Evolutionary conservation across 2,888 invertebrate species (phyloP), one percentile per base, ranked within the genome.

Genomic region (Gibbula magus): DNA sequence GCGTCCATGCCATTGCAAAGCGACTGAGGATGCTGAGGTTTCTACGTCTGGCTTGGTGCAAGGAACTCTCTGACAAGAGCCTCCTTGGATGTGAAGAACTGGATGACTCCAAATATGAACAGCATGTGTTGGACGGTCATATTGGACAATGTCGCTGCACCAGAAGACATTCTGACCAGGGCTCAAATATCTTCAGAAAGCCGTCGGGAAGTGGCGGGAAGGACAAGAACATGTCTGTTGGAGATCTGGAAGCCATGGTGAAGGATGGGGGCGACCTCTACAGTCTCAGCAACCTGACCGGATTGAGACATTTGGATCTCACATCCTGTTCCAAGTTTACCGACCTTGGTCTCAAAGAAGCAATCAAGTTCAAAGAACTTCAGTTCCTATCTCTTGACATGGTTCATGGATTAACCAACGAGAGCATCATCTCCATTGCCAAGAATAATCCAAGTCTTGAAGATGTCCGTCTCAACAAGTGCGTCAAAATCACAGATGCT

Each of bases 261-360:
- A 78, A 84, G 56, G 77, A 45, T 29, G 81, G 79, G 18, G 82
- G 83, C 8, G 79, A 84, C 5, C 75, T 84, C 20, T 83, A 79
- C 56, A 81, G 82, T 32, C 81, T 91, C 7, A 85, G 84, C 75
- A 88, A 88, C 81, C 83, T 92, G 77, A 78, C 83, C 78, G 88
- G 90, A 39, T 93, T 96, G 1, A 93, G 93, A 81, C 93, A 94
- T 74, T 93, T 96, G 7, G 95, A 96, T 89, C 93, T 96, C 20
- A 94, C 95, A 81, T 95, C 95, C 0, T 96, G 96, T 89, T 95
- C 95, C 85, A 94, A 94, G 91, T 95, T 96, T 77, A 95, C 96
- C 22, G 96, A 96, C 92, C 94, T 95, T 0, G 95, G 96, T 83
- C 90, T 96, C 13, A 95, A 94, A 82, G 95, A 95, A 87, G 95